phyloP scores from a whole-genome alignment of 2,888 invertebrate species.

The Periphyllus acericola region DNA sequence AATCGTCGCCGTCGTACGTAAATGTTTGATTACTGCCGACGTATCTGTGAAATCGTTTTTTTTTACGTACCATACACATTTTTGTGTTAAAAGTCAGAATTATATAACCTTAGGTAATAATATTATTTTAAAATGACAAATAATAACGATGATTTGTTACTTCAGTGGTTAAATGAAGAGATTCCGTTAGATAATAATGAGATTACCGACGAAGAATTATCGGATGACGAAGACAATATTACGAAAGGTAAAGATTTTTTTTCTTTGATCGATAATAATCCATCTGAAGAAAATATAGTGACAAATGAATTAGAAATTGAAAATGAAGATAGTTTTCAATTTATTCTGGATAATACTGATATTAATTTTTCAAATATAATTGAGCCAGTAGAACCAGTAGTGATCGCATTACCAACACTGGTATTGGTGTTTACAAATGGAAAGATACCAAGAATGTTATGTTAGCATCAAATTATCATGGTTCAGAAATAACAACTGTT shows the following conservation, averaged over 20 bases:
- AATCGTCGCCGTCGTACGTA: no score
- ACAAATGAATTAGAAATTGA: constrained; percentile 33
- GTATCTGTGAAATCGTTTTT: no score
- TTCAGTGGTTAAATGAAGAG: constrained; percentile 23
- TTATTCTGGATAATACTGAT: constrained; percentile 4
- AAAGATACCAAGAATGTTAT: constrained; percentile 61
- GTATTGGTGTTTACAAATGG: constrained; percentile 62
- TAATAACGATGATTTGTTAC: constrained; percentile 9
- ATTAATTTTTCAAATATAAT: constrained; percentile 21
- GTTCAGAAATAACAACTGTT: constrained; percentile 63
- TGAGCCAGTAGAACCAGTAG: constrained; percentile 3
- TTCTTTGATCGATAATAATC: background rate
- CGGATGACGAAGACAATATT: constrained; percentile 12
- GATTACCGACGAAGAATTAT: constrained; percentile 28
- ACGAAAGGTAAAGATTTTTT: constrained; percentile 27
- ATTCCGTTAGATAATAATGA: constrained; percentile 18
- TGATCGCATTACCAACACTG: constrained; percentile 55
- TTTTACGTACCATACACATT: no score
- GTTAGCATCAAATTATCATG: constrained; percentile 62
- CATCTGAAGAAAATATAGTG: constrained; percentile 5
- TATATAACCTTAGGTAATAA: no score
- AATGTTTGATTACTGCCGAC: no score
- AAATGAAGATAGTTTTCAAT: constrained; percentile 10
- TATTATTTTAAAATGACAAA: background rate
- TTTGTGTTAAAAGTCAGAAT: no score